phyloP scores from a whole-genome alignment of 2,888 invertebrate species.

The Trichogramma evanescens region DNA sequence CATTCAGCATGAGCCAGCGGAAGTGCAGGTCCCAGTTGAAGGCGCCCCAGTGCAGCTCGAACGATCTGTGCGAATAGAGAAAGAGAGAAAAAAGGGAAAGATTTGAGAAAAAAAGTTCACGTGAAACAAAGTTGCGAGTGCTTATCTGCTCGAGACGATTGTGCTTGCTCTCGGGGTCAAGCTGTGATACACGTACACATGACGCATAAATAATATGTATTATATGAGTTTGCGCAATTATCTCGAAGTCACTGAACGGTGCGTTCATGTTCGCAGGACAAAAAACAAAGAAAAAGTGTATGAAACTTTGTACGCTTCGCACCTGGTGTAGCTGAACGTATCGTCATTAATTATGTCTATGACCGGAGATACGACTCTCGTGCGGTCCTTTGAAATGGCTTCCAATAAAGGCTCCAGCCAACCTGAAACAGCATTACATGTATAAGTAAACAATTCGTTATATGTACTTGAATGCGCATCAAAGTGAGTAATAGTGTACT shows the following conservation, averaged over 20 bases:
- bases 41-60: slow-evolving; percentile 95
- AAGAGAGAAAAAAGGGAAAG: too few relatives aligned
- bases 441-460: not conserved
- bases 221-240: not conserved
- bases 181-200: too few relatives aligned
- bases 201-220: not conserved
- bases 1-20: slow-evolving; percentile 73
- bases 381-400: slow-evolving; percentile 58
- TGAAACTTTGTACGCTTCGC: slow-evolving; percentile 4
- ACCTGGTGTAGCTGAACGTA: slow-evolving; percentile 77
- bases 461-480: not conserved
- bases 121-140: too few relatives aligned
- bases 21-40: slow-evolving; percentile 97
- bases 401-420: slow-evolving; percentile 72
- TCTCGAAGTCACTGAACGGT: not conserved
- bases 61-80: slow-evolving; percentile 59
- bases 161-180: too few relatives aligned
- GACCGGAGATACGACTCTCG: slow-evolving; percentile 70
- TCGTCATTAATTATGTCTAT: slow-evolving; percentile 94
- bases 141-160: too few relatives aligned
- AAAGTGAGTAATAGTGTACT: not conserved
- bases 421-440: slow-evolving; percentile 45
- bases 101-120: too few relatives aligned
- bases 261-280: not conserved
- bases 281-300: not conserved